Evolutionary conservation across 1,140 invertebrate genomes (phyloP).

Genomic region (Chrysomallon squamiferum): DNA sequence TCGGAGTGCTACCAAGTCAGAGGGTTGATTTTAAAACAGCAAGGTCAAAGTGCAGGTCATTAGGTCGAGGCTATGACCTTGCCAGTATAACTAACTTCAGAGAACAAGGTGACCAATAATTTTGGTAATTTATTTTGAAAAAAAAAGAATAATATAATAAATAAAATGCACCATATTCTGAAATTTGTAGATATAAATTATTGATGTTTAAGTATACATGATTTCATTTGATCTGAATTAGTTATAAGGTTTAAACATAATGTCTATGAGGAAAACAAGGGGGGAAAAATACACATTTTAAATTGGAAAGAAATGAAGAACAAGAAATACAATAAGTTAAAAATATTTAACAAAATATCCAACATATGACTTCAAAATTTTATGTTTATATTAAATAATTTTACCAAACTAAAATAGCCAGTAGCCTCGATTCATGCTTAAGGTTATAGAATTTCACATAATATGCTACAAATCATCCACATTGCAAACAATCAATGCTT

Average conservation of each 20-base stretch:
- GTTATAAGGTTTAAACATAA: not conserved
- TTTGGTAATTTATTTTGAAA: no score
- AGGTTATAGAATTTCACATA: no score
- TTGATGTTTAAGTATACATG: not conserved
- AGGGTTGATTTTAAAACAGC: not conserved
- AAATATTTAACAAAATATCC: no score
- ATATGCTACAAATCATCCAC: no score
- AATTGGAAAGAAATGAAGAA: no score
- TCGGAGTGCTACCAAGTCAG: not conserved
- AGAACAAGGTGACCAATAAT: slow-evolving; percentile 6
- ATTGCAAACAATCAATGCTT: no score
- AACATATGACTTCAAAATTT: no score
- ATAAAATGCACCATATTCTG: not conserved
- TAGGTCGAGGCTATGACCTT: slow-evolving; percentile 5
- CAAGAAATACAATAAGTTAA: no score
- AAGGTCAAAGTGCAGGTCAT: not conserved
- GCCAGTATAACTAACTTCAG: not conserved
- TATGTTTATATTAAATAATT: no score
- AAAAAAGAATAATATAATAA: no score
- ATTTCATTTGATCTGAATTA: not conserved
- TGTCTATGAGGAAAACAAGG: not conserved
- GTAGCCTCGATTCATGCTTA: no score
- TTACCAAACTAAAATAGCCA: no score
- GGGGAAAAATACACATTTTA: not conserved
- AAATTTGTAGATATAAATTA: not conserved